Conservation (phyloP, 2,888 invertebrate species). For the Hermodice carunculata region DNA sequence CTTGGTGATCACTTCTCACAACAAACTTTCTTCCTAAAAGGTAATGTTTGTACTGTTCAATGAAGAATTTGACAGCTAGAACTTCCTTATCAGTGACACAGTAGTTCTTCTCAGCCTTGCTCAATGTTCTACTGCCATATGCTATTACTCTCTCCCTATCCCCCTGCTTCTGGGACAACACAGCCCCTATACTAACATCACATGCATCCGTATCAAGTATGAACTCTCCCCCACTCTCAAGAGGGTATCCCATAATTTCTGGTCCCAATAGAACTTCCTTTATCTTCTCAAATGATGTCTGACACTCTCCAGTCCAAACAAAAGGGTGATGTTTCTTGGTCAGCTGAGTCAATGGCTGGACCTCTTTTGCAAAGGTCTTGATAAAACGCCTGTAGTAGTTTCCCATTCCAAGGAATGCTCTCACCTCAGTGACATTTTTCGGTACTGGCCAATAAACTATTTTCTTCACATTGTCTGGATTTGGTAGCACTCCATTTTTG, state of each 20-base stretch:
- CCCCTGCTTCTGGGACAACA: slow-evolving; percentile 25
- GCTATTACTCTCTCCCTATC: slow-evolving; percentile 26
- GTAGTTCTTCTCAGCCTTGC: slow-evolving; percentile 14
- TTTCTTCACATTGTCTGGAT: slow-evolving; percentile 1
- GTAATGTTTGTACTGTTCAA: no score
- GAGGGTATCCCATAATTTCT: slow-evolving; percentile 22
- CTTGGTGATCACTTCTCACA: no score
- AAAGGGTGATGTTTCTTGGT: slow-evolving; percentile 71
- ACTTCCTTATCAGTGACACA: no score
- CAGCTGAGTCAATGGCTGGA: slow-evolving; percentile 31
- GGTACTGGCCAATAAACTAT: slow-evolving; percentile 36
- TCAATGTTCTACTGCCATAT: slow-evolving; percentile 25
- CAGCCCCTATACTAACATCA: slow-evolving; percentile 25
- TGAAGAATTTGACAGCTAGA: no score
- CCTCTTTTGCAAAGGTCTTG: slow-evolving; percentile 25
- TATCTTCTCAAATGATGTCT: slow-evolving; percentile 19
- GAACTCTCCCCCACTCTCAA: neutral
- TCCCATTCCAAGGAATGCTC: slow-evolving; percentile 37
- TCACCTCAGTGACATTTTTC: slow-evolving; percentile 26
- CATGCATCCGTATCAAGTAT: slow-evolving; percentile 33
- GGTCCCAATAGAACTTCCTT: slow-evolving; percentile 14
- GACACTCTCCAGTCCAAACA: neutral
- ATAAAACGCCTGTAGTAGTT: slow-evolving; percentile 44
- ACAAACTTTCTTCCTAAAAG: slow-evolving; percentile 1
- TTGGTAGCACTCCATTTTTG: neutral